Evolutionary conservation across 2,797 vertebrate genomes (phyloP).

Genomic region (Botia kubotai): DNA sequence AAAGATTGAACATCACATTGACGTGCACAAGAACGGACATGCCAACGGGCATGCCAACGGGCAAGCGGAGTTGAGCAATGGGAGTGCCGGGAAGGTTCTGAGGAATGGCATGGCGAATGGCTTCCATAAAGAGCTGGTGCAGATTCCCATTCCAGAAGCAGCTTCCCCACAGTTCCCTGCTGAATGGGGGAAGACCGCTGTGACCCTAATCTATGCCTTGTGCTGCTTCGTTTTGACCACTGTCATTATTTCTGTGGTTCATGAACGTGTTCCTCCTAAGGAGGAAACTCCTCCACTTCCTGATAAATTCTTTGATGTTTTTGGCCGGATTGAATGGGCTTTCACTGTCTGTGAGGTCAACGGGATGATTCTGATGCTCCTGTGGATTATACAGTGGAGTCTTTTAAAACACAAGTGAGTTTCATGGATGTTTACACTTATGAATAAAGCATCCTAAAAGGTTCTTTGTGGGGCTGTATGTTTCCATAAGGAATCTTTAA

Average conservation of each 20-base stretch:
- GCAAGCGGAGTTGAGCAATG: conserved; percentile 57
- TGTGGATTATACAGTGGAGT: conserved; percentile 87
- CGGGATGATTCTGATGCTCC: conserved; percentile 85
- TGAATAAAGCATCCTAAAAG: too few species aligned
- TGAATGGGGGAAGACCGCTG: conserved; percentile 85
- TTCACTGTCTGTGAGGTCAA: conserved; percentile 90
- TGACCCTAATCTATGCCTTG: conserved; percentile 85
- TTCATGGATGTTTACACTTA: background rate
- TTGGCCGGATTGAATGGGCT: conserved; percentile 88
- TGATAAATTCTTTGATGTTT: conserved; percentile 91
- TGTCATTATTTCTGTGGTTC: conserved; percentile 88
- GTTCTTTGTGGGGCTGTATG: too few species aligned
- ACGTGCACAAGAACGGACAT: conserved; percentile 82
- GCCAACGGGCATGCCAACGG: conserved; percentile 70
- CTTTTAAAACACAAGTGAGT: conserved; percentile 86
- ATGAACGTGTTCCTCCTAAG: conserved; percentile 90
- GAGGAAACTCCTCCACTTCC: conserved; percentile 86
- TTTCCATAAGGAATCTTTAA: too few species aligned
- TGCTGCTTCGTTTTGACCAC: conserved; percentile 86
- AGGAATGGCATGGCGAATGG: conserved; percentile 60
- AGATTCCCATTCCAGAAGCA: conserved; percentile 79
- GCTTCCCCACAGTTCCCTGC: conserved; percentile 80
- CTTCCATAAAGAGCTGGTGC: conserved; percentile 69
- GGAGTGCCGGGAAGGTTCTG: conserved; percentile 17
- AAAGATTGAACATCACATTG: conserved; percentile 85